Evolutionary conservation across 2,797 vertebrate genomes (phyloP), one percentile per base, ranked within the genome.

Genomic region (Neomorphus geoffroyi): DNA sequence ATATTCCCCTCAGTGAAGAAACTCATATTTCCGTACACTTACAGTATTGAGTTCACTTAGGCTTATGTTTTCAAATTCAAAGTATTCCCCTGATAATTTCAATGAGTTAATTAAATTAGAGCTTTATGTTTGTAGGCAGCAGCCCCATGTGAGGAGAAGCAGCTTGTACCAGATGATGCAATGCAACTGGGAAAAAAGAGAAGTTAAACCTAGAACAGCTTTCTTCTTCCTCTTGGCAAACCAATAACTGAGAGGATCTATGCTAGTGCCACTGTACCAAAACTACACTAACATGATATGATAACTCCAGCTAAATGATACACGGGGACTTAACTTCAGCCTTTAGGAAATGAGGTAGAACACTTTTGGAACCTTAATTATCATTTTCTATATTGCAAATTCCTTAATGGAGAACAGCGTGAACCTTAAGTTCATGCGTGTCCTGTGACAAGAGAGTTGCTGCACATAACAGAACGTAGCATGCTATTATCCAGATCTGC

Each of bases 341-440:
- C 27, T 73, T 69, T n/a, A 50, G 37, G 81, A 81, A 81, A 86
- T 43, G 9, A 77, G 13, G 32, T 66, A 48, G 50, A 79, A 77
- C 18, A 62, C 37, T 28, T n/a, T 5, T 51, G 27, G 28, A 69
- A 54, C 24, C 7, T 10, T 54, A 75, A 60, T 43, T 35, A 30
- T 12, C 2, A 35, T 78, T 79, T 81, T 79, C 48, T 71, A 3
- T 51, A 41, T 26, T 66, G 62, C 13, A 32, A 60, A 70, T 71
- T 56, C 7, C 8, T 10, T 37, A 37, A 72, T 17, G 4, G 19
- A 85, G 33, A 80, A 17, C 5, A 91, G 37, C 18, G 9, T 57
- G 58, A 67, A 79, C 9, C 4, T 61, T 61, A 22, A 53, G 4
- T 19, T 23, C 18, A 35, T 0, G 0, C 16, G 8, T 32, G 14